These are phyloP conservation scores for Camelus dromedarius DNA, from an alignment of 2,113 vertebrate genomes.

Conservation along the genomic window DNA sequence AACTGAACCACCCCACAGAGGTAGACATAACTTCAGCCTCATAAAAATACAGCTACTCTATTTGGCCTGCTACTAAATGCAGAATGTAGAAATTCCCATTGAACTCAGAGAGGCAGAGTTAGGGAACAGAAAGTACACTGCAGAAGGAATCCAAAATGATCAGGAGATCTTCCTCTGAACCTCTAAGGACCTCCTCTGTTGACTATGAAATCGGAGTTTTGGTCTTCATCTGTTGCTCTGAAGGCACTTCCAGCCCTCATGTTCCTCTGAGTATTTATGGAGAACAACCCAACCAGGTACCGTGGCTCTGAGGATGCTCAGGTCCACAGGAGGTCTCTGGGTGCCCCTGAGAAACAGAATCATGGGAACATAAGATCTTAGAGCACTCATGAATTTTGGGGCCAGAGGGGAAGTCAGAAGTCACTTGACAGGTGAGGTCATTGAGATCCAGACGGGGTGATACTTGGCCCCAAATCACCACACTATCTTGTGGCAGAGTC, in stretches of 20 bases:
- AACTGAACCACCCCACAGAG: neutral
- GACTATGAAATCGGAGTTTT: neutral
- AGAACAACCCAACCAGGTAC: neutral
- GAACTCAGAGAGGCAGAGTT: neutral
- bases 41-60: neutral
- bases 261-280: neutral
- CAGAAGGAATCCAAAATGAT: slow-evolving; percentile 9
- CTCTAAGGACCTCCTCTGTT: neutral
- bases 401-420: neutral
- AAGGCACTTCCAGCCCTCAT: neutral
- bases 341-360: neutral
- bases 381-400: neutral
- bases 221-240: neutral
- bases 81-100: neutral
- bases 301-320: neutral
- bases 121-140: neutral
- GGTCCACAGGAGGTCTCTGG: neutral
- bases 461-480: neutral
- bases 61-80: neutral
- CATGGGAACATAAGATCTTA: neutral
- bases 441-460: neutral
- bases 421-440: slow-evolving; percentile 40
- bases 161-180: neutral
- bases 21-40: neutral
- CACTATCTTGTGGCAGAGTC: neutral